phyloP scores from a whole-genome alignment of 2,888 invertebrate species.

The Ichneumon xanthorius region DNA sequence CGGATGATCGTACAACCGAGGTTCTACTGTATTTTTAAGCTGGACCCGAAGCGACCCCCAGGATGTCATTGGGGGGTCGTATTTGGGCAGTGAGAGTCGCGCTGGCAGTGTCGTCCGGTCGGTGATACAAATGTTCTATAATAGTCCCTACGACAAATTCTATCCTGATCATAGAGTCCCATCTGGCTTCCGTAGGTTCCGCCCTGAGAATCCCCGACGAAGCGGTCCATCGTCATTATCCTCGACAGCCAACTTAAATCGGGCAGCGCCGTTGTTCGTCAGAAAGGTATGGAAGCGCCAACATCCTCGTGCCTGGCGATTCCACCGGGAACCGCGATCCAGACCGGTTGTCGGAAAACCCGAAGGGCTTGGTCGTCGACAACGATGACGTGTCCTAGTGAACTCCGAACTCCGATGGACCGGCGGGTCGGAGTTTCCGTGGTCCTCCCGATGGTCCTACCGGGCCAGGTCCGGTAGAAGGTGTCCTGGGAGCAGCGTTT shows the following conservation, averaged over 20 bases:
- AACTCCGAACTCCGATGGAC: constrained; percentile 70
- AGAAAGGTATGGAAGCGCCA: constrained; percentile 79
- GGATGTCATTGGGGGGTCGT: not conserved
- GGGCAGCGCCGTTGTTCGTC: constrained; percentile 17
- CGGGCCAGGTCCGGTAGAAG: constrained; percentile 80
- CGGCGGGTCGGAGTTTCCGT: constrained; percentile 61
- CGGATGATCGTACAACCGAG: too few species aligned
- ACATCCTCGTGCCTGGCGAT: constrained; percentile 70
- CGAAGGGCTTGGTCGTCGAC: constrained; percentile 66
- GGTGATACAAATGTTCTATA: constrained; percentile 21
- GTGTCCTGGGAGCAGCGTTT: constrained; percentile 74
- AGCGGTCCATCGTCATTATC: not conserved
- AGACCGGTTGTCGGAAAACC: constrained; percentile 44
- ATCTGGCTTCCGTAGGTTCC: not conserved
- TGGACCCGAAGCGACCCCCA: not conserved
- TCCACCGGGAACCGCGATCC: constrained; percentile 36
- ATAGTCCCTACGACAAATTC: not conserved
- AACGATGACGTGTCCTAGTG: constrained; percentile 71
- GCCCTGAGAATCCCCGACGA: not conserved
- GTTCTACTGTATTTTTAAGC: too few species aligned
- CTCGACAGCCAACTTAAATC: not conserved
- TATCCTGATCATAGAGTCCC: not conserved
- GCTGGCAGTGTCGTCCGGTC: constrained; percentile 40
- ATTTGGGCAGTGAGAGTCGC: constrained; percentile 6
- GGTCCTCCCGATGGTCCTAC: constrained; percentile 67